These are phyloP conservation scores for Champsocephalus esox DNA, from an alignment of 2,797 vertebrate genomes.

Conservation along the genomic window DNA sequence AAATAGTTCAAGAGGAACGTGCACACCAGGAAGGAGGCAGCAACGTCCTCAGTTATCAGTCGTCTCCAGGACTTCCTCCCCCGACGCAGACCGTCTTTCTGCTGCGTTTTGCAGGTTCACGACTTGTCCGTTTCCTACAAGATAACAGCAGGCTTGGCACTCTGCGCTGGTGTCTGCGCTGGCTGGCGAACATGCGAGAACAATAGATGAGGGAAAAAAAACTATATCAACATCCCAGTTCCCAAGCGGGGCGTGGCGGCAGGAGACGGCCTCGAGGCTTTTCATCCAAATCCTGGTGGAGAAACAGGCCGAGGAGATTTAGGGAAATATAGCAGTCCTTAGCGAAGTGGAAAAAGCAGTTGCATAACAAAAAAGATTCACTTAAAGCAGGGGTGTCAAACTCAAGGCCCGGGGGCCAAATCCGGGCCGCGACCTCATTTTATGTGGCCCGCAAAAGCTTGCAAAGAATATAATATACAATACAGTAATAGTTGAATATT, in stretches of 20 bases:
- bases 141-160: slow-evolving; percentile 50
- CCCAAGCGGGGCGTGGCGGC: slow-evolving; percentile 71
- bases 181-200: slow-evolving; percentile 56
- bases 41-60: slow-evolving; percentile 53
- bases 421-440: too few relatives aligned
- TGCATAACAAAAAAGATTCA: too few relatives aligned
- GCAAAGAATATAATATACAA: too few relatives aligned
- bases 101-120: slow-evolving; percentile 12
- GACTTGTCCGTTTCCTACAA: slow-evolving; percentile 63
- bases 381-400: too few relatives aligned
- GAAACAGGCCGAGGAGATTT: not conserved
- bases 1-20: not conserved
- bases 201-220: slow-evolving; percentile 74
- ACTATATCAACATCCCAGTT: slow-evolving; percentile 75
- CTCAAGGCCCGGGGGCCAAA: too few relatives aligned
- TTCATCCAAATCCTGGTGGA: not conserved
- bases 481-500: too few relatives aligned
- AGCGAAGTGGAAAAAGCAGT: not conserved
- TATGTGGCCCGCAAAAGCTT: too few relatives aligned
- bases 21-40: slow-evolving; percentile 9
- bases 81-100: slow-evolving; percentile 16
- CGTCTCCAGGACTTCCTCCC: slow-evolving; percentile 62
- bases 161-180: slow-evolving; percentile 21
- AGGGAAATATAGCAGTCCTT: too few relatives aligned
- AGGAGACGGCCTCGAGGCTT: slow-evolving; percentile 43